Conservation (phyloP, 2,888 invertebrate genomes). For the Didymodactylos carnosus region DNA sequence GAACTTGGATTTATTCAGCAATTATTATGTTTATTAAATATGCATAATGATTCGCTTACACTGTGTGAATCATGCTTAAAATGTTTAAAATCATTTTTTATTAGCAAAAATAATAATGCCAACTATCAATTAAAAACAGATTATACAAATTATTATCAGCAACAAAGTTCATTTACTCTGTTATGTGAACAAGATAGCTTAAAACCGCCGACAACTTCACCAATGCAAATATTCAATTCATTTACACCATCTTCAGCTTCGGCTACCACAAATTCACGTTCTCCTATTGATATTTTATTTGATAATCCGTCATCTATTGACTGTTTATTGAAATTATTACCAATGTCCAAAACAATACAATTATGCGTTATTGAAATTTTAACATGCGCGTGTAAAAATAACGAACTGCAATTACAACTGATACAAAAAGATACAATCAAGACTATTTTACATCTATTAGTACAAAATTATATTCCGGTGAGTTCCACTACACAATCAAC, state of each 20-base stretch:
- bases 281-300: background rate
- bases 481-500: too few species aligned
- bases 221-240: too few species aligned
- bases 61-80: background rate
- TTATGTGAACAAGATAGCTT: background rate
- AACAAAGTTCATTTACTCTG: background rate
- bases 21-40: background rate
- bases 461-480: background rate
- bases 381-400: background rate
- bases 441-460: background rate
- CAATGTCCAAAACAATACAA: background rate
- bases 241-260: background rate
- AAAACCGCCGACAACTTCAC: too few species aligned
- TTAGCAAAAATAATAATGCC: too few species aligned
- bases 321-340: background rate
- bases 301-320: background rate
- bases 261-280: background rate
- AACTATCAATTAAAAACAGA: too few species aligned
- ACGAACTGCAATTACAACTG: background rate
- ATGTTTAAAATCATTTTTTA: background rate
- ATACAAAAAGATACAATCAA: background rate
- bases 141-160: background rate
- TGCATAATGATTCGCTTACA: background rate
- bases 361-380: background rate
- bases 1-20: background rate